Evolutionary conservation across 2,113 vertebrate genomes (phyloP).

Genomic region (Triplophysa siluroides): DNA sequence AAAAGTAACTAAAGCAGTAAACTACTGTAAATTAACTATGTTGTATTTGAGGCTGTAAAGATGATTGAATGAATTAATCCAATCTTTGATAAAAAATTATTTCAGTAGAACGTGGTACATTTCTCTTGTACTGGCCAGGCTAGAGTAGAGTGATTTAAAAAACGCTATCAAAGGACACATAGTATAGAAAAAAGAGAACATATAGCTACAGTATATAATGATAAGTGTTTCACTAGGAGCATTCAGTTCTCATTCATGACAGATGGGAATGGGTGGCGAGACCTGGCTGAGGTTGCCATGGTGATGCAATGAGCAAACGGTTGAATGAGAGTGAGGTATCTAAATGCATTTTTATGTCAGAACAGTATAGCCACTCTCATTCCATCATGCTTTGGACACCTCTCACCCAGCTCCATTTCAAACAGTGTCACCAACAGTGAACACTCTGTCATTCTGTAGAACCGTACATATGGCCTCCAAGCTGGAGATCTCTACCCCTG

Average conservation of each 20-base stretch:
- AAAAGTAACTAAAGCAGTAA: too few species aligned
- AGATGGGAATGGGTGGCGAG: slow-evolving; percentile 20
- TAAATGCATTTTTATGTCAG: background rate
- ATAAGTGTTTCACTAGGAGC: slow-evolving; percentile 11
- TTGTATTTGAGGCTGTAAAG: too few species aligned
- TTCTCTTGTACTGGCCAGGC: too few species aligned
- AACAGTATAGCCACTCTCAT: background rate
- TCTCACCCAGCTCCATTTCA: slow-evolving; percentile 23
- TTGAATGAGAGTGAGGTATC: background rate
- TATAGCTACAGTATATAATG: background rate
- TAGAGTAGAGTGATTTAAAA: too few species aligned
- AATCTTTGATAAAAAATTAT: too few species aligned
- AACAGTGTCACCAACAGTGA: slow-evolving; percentile 17
- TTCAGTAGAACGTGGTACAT: too few species aligned
- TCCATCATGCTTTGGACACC: slow-evolving; percentile 2
- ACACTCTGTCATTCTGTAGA: slow-evolving; percentile 25
- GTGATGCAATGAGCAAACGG: slow-evolving; percentile 19
- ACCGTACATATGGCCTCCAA: slow-evolving; percentile 50
- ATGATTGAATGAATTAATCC: too few species aligned
- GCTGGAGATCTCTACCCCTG: slow-evolving; percentile 28
- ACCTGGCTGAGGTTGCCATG: slow-evolving; percentile 41
- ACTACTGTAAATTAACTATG: too few species aligned
- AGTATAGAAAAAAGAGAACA: too few species aligned
- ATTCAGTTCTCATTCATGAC: background rate
- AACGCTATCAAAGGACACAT: too few species aligned